phyloP scores from a whole-genome alignment of 1,140 invertebrate genomes.

The Nebria ingens region DNA sequence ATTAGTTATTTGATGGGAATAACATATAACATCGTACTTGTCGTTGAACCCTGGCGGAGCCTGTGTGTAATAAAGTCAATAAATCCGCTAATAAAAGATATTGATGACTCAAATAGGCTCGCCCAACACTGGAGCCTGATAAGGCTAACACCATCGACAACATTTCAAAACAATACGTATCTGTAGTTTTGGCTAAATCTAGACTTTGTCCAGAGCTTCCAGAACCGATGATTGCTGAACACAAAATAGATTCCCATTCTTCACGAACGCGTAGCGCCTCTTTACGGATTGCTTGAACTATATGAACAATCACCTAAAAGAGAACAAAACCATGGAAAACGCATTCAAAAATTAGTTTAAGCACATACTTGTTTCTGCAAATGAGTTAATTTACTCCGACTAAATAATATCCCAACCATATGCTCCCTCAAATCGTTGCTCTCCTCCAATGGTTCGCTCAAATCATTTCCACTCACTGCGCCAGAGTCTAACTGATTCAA shows the following conservation, averaged over 20 bases:
- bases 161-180: slow-evolving; percentile 97
- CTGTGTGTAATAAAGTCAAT: slow-evolving; percentile 81
- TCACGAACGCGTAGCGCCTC: slow-evolving; percentile 76
- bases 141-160: slow-evolving; percentile 86
- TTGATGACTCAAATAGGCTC: slow-evolving; percentile 83
- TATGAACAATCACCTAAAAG: slow-evolving; percentile 74
- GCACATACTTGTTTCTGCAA: slow-evolving; percentile 80
- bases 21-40: slow-evolving; percentile 48
- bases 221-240: slow-evolving; percentile 21
- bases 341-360: slow-evolving; percentile 8
- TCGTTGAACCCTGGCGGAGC: slow-evolving; percentile 86
- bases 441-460: slow-evolving; percentile 47
- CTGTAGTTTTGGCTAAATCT: slow-evolving; percentile 47
- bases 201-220: slow-evolving; percentile 26
- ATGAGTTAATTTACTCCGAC: slow-evolving; percentile 85
- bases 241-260: slow-evolving; percentile 67
- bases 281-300: slow-evolving; percentile 84
- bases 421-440: slow-evolving; percentile 88
- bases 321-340: slow-evolving; percentile 10
- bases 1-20: not conserved
- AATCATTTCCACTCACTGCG: slow-evolving; percentile 35
- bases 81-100: slow-evolving; percentile 74
- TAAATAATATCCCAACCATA: slow-evolving; percentile 94
- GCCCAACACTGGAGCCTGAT: slow-evolving; percentile 84
- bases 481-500: slow-evolving; percentile 28